Base-by-base conservation (phyloP, 2,797 vertebrate genomes). In the Picus viridis region DNA sequence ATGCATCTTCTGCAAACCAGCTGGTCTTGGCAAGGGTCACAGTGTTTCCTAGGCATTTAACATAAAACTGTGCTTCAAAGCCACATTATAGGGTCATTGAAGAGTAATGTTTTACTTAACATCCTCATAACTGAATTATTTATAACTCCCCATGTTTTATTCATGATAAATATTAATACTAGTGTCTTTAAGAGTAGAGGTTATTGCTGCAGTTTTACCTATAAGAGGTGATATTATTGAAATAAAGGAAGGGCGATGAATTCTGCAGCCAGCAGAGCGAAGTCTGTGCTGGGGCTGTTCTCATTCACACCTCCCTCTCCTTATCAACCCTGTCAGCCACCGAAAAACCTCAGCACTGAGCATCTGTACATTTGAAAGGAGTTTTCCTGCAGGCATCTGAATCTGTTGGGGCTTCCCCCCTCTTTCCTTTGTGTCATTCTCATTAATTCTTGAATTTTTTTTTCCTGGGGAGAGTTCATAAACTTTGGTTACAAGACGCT, bases 81-180 rank as follows among this genome's bases (percentile, higher is more conserved):
- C 92, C 95, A 93, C 97, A 96, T 98, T 98, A 98, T 97, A 98
- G 97, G 97, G 96, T 96, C 90, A 77, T 97, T 96, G 97, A 97
- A 97, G 97, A 97, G 96, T 92, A 96, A 95, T 96, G 97, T 98
- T 98, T 97, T 97, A 96, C 78, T 91, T 97, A 98, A 98, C 97
- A 96, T 97, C 97, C 94, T 96, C 88, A 86, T 97, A 95, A 95
- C 96, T 98, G 97, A 97, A 98, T 98, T 98, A 98, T 98, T 98
- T 98, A 98, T 98, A 84, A 93, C 85, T 88, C 88, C 3, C 93
- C 96, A 96, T 98, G 96, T 97, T 96, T 98, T 98, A 98, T 98
- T 97, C 97, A 97, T 97, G 96, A 96, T 97, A 96, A 96, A 96
- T 96, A 91, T 88, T 94, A 95, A 97, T 96, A 95, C 94, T 74